Evolutionary conservation across 2,797 vertebrate species (phyloP).

Genomic region (Sebastes cheni): DNA sequence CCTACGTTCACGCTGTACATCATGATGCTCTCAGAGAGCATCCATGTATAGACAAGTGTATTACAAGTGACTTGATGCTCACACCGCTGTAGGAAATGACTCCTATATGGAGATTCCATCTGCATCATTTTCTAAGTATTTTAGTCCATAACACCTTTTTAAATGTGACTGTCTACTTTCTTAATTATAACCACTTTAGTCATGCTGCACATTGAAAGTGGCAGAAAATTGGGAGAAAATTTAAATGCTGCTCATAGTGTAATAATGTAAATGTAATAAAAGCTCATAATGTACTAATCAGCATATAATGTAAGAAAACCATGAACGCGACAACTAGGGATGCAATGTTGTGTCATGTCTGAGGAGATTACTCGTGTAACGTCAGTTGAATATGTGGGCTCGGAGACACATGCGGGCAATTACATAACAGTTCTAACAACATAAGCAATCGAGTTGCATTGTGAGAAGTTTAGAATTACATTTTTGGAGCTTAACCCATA

Average conservation of each 20-base stretch:
- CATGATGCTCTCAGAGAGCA: not conserved
- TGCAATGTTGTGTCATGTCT: no score
- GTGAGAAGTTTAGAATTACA: no score
- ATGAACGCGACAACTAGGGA: not conserved
- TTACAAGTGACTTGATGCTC: not conserved
- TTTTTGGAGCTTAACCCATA: no score
- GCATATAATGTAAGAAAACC: not conserved
- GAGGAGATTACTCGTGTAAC: no score
- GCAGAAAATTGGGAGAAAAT: not conserved
- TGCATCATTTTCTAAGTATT: not conserved
- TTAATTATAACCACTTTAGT: not conserved
- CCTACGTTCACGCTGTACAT: not conserved
- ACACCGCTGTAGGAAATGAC: not conserved
- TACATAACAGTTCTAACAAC: no score
- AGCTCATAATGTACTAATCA: not conserved
- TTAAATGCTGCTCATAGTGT: not conserved
- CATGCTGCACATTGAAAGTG: not conserved
- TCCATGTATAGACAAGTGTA: not conserved
- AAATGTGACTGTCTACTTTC: not conserved
- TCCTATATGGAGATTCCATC: not conserved
- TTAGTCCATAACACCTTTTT: not conserved
- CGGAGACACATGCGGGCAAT: no score
- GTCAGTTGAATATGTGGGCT: no score
- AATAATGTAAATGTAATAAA: not conserved
- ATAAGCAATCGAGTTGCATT: no score